Conservation (phyloP, 2,113 vertebrate genomes). For the Puntigrus tetrazona region DNA sequence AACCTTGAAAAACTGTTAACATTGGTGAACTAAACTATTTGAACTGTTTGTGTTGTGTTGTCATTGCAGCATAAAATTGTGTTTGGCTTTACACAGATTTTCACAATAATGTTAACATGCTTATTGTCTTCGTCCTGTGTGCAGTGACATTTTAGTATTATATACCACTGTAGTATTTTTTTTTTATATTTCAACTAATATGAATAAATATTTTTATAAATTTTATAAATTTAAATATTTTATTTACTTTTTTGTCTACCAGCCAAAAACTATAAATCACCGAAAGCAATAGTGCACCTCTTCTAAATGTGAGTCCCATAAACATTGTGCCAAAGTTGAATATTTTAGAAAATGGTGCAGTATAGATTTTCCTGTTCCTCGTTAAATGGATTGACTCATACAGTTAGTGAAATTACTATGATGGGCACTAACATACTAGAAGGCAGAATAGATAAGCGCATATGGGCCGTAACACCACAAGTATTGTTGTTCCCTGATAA, state of each 20-base stretch:
- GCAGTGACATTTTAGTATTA: background rate
- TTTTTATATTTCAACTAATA: no score
- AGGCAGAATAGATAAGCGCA: background rate
- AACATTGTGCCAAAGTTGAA: background rate
- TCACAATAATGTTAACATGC: background rate
- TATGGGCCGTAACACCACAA: slow-evolving; percentile 22
- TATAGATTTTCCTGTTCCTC: background rate
- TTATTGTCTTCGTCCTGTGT: background rate
- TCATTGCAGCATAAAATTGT: background rate
- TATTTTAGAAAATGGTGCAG: background rate
- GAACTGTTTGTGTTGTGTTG: background rate
- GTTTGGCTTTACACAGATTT: background rate
- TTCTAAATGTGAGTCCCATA: background rate
- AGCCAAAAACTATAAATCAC: background rate
- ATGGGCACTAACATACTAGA: slow-evolving; percentile 15
- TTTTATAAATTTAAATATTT: no score
- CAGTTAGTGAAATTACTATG: background rate
- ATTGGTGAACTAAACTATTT: background rate
- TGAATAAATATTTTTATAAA: no score
- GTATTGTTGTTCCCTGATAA: slow-evolving; percentile 37
- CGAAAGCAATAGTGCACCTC: background rate
- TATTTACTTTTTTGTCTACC: background rate
- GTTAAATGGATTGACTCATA: background rate
- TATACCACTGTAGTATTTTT: background rate
- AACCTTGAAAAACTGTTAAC: background rate